A percentile compares a stretch with the other conserved stretches of the same genome.
Evolutionary conservation across 2,797 vertebrate genomes (phyloP).

Genomic region (Sitta carolinensis): DNA sequence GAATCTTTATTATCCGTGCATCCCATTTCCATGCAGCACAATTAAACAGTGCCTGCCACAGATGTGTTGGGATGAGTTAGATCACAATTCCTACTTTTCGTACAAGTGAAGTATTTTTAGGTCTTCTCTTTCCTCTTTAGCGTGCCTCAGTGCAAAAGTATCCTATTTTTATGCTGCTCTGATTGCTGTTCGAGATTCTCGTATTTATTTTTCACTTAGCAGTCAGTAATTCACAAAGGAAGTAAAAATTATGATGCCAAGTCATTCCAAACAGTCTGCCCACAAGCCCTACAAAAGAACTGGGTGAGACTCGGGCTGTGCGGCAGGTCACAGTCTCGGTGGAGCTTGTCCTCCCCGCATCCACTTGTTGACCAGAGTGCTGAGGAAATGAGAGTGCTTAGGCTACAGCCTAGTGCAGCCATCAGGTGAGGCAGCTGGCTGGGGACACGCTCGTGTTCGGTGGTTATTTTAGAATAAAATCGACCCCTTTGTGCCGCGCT

Average conservation of each 20-base stretch:
- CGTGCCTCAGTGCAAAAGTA: background rate
- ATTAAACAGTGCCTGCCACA: background rate
- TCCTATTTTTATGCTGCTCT: background rate
- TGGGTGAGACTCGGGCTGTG: background rate
- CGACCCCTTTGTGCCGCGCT: rapidly evolving
- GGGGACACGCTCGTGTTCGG: background rate
- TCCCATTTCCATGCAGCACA: background rate
- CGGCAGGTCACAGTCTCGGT: background rate
- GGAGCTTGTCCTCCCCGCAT: rapidly evolving
- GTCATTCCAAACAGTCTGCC: background rate
- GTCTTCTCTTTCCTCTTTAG: background rate
- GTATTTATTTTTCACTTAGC: background rate
- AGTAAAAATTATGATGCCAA: background rate
- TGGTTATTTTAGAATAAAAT: background rate
- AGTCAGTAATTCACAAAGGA: background rate
- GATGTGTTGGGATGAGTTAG: background rate
- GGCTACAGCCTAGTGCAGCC: background rate
- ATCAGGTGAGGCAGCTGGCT: background rate
- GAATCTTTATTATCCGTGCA: background rate
- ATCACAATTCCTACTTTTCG: background rate
- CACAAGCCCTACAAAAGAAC: background rate
- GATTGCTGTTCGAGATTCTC: background rate
- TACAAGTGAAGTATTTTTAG: background rate
- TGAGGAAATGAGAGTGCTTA: background rate
- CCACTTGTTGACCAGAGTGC: slow-evolving; percentile 17